A percentile compares a stretch with the other conserved stretches of the same genome.
Conservation (phyloP, 1,140 invertebrate genomes). For the Octopus sinensis region DNA sequence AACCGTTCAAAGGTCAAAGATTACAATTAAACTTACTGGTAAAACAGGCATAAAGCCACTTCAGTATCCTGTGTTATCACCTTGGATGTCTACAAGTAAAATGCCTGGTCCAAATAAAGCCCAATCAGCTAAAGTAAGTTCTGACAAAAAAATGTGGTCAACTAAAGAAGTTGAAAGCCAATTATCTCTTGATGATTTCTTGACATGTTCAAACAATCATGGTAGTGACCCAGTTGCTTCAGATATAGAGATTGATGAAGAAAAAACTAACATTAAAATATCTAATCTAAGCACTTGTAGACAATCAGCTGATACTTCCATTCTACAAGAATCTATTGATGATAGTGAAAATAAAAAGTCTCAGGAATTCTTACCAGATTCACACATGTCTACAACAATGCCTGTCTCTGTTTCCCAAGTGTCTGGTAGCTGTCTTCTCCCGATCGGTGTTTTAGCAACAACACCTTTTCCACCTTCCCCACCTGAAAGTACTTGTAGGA, state of each 20-base stretch:
- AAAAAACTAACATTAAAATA: background rate
- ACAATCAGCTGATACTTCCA: background rate
- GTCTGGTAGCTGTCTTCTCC: background rate
- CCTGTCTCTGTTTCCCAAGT: background rate
- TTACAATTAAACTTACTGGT: conserved; percentile 16
- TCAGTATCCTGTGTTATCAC: background rate
- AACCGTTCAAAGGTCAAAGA: background rate
- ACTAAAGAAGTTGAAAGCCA: background rate
- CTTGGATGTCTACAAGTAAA: conserved; percentile 5
- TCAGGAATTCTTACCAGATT: background rate
- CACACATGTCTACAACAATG: background rate
- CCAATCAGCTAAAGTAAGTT: background rate
- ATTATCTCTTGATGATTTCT: background rate
- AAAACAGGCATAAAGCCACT: conserved; percentile 15
- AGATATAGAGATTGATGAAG: background rate
- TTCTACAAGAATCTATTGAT: too few species aligned
- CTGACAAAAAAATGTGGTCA: background rate
- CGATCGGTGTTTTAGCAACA: background rate
- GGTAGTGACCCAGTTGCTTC: background rate
- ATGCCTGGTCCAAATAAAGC: background rate
- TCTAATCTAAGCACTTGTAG: background rate
- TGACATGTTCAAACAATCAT: background rate
- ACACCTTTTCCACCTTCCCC: background rate
- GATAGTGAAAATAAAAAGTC: background rate
- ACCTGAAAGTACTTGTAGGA: background rate